Conservation (phyloP, 1,140 invertebrate species). For the Philopotamus ludificatus region DNA sequence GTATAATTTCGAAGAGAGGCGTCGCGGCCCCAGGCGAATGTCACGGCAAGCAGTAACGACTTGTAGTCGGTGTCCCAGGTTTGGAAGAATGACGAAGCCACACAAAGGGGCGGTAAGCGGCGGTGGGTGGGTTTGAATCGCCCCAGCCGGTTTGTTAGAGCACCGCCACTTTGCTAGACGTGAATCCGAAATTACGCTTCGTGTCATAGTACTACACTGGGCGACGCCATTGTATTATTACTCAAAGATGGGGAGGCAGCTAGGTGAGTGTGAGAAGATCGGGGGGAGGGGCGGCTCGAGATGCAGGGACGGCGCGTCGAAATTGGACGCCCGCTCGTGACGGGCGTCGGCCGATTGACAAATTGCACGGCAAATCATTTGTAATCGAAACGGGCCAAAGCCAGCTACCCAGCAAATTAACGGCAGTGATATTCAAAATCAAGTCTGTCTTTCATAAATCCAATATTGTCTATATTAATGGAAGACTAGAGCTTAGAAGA, state of each 20-base stretch:
- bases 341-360: no score
- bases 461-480: no score
- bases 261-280: not conserved
- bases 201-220: constrained; percentile 25
- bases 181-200: constrained; percentile 31
- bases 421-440: no score
- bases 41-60: constrained; percentile 4
- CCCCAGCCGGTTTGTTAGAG: constrained; percentile 6
- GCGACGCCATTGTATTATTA: constrained; percentile 22
- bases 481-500: no score
- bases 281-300: not conserved
- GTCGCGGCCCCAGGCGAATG: no score
- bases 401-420: no score
- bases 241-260: constrained; percentile 1
- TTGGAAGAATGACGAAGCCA: constrained; percentile 3
- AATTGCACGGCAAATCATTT: no score
- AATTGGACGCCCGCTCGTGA: not conserved
- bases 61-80: not conserved
- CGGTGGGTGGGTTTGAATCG: constrained; percentile 1
- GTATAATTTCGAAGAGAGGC: no score
- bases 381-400: no score
- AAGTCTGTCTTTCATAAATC: no score
- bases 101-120: constrained; percentile 17
- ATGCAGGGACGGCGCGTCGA: not conserved
- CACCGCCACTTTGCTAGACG: constrained; percentile 30